phyloP scores from a whole-genome alignment of 2,888 invertebrate genomes.

The Aromia moschata region DNA sequence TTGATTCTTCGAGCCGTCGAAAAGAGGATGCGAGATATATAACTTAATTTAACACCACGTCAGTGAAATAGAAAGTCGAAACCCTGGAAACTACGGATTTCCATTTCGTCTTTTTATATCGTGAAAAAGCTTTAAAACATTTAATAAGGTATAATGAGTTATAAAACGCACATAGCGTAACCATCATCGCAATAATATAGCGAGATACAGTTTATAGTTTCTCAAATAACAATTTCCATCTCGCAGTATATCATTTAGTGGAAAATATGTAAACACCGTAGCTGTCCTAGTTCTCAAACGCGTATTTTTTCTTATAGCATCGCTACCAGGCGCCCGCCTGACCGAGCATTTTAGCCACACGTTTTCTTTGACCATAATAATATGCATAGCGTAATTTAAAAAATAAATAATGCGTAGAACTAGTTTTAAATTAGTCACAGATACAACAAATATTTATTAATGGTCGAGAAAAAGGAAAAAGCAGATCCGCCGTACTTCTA shows the following conservation, averaged over 20 bases:
- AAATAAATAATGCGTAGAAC: slow-evolving; percentile 29
- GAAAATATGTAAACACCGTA: not conserved
- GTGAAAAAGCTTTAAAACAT: no score
- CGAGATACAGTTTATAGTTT: no score
- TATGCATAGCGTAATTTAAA: slow-evolving; percentile 30
- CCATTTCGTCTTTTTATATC: no score
- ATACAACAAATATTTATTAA: slow-evolving; percentile 24
- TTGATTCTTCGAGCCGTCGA: no score
- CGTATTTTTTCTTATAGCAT: slow-evolving; percentile 8
- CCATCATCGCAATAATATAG: no score
- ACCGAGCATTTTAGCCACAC: slow-evolving; percentile 24
- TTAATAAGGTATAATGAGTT: no score
- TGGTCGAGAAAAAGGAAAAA: slow-evolving; percentile 10
- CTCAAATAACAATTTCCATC: not conserved
- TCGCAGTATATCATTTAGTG: not conserved
- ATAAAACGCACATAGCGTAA: no score
- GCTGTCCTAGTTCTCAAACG: slow-evolving; percentile 3
- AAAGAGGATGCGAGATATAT: no score
- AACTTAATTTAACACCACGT: no score
- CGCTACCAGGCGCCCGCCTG: slow-evolving; percentile 24
- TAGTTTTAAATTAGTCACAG: slow-evolving; percentile 28
- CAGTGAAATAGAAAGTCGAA: no score
- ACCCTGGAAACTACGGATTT: no score
- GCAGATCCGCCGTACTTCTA: not conserved
- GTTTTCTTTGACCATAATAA: slow-evolving; percentile 16